Evolutionary conservation across 2,797 vertebrate genomes (phyloP), one percentile per base, ranked within the genome.

Genomic region (Capromys pilorides): DNA sequence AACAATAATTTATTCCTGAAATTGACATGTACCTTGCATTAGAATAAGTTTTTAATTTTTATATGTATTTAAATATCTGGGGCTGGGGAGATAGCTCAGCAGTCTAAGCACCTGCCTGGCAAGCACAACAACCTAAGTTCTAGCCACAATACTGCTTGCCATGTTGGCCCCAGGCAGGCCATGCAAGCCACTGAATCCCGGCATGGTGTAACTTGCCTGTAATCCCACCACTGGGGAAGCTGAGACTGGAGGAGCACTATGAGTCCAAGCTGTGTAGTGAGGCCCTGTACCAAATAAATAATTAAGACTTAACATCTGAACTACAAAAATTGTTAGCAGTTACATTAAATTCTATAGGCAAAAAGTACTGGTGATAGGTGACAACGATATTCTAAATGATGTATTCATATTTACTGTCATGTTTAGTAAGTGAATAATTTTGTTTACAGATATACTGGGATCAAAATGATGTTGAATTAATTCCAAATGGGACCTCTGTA

Each of bases 401-500:
- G 78, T 10, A 88, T 88, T 92, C 36, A 86, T 39, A 89, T 26
- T 90, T 81, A 41, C 19, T 62, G 81, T 93, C 61, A 71, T 94
- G 4, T 77, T 95, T 90, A n/a, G 14, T 78, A 71, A 24, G 59
- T 84, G 24, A 94, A 90, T 93, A 66, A 75, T 93, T 93, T 94
- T 96, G 49, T 8, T 97, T 97, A 82, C 85, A 98, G 98, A 85
- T 98, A 86, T 14, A 45, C 11, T 98, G 98, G 98, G 96, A 98
- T 69, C 67, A 96, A 41, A 81, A 64, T 62, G 84, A 96, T 36
- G 62, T 88, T 67, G 54, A 97, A 11, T 94, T 98, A 94, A 95
- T 97, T 96, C 85, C 96, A 94, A 79, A 97, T 95, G 97, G 98
- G 49, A 91, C 19, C 54, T 81, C 85, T 12, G 13, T 82, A 88